Percentiles rank a stretch among this genome's conserved stretches.
phyloP scores from a whole-genome alignment of 2,797 vertebrate genomes.

The Bradypus variegatus region DNA sequence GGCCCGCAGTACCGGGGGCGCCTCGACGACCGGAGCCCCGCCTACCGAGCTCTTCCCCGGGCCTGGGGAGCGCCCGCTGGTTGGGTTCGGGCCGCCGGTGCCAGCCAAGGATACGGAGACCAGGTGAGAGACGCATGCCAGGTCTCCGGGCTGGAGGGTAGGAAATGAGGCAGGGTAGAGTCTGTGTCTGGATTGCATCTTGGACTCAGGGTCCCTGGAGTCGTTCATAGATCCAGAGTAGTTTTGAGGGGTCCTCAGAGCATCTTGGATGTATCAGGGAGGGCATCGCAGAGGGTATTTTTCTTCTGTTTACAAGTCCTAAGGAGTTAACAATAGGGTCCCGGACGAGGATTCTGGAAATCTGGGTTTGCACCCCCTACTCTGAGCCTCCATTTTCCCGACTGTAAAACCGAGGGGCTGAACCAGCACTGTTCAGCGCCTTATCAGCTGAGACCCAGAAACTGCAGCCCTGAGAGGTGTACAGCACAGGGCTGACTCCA shows the following conservation, averaged over 20 bases:
- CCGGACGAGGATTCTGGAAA: neutral
- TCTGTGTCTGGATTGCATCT: neutral
- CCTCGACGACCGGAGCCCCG: conserved; percentile 76
- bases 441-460: neutral
- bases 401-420: neutral
- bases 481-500: conserved; percentile 54
- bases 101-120: conserved; percentile 87
- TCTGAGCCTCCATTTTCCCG: neutral
- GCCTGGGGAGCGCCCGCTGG: conserved; percentile 78
- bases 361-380: neutral
- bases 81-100: conserved; percentile 82
- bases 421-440: neutral
- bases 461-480: conserved; percentile 38
- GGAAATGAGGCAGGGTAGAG: neutral
- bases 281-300: neutral
- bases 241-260: neutral
- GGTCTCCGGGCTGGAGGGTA: neutral
- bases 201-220: neutral
- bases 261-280: neutral
- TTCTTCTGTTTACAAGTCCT: neutral
- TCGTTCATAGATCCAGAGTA: neutral
- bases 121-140: conserved; percentile 73
- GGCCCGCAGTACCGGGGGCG: conserved; percentile 75
- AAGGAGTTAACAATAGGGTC: neutral
- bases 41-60: conserved; percentile 87